A percentile compares a stretch with the other conserved stretches of the same genome.
phyloP scores from a whole-genome alignment of 2,888 invertebrate species.

The Ophion costatus region DNA sequence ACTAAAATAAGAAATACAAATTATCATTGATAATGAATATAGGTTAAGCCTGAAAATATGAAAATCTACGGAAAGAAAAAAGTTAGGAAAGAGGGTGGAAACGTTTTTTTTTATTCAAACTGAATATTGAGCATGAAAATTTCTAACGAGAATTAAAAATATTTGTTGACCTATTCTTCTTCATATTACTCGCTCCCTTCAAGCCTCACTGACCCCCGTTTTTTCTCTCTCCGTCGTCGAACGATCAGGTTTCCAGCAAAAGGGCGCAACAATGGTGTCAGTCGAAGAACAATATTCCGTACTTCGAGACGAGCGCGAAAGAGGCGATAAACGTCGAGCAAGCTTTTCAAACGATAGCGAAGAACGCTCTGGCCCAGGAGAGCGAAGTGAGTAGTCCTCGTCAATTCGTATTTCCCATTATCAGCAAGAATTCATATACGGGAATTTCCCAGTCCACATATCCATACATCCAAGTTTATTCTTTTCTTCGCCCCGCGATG shows the following conservation, averaged over 20 bases:
- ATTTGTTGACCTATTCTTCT: too few relatives aligned
- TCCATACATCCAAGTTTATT: not conserved
- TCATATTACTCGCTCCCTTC: too few relatives aligned
- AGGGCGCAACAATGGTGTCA: slow-evolving; percentile 99
- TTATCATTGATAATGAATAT: too few relatives aligned
- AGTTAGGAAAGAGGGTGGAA: too few relatives aligned
- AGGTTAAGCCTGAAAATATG: too few relatives aligned
- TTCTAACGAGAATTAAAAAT: too few relatives aligned
- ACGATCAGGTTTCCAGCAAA: slow-evolving; percentile 89
- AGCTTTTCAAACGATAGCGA: slow-evolving; percentile 99
- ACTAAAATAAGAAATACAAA: too few relatives aligned
- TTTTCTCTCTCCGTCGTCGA: not conserved
- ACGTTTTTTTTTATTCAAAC: too few relatives aligned
- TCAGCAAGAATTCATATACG: not conserved
- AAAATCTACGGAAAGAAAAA: too few relatives aligned
- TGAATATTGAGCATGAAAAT: too few relatives aligned
- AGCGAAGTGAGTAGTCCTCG: slow-evolving; percentile 86
- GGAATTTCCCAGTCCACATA: not conserved
- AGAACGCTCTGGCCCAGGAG: slow-evolving; percentile 97
- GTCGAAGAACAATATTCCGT: slow-evolving; percentile 99
- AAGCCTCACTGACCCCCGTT: too few relatives aligned
- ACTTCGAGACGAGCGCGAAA: slow-evolving; percentile 99
- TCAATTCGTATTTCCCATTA: not conserved
- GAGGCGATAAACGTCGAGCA: slow-evolving; percentile 99
- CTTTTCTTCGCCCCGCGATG: too few relatives aligned